Percentiles rank a stretch among this genome's conserved stretches.
These are phyloP conservation scores for Dicyrtoma fusca DNA, from an alignment of 2,888 invertebrate species.

Conservation along the genomic window DNA sequence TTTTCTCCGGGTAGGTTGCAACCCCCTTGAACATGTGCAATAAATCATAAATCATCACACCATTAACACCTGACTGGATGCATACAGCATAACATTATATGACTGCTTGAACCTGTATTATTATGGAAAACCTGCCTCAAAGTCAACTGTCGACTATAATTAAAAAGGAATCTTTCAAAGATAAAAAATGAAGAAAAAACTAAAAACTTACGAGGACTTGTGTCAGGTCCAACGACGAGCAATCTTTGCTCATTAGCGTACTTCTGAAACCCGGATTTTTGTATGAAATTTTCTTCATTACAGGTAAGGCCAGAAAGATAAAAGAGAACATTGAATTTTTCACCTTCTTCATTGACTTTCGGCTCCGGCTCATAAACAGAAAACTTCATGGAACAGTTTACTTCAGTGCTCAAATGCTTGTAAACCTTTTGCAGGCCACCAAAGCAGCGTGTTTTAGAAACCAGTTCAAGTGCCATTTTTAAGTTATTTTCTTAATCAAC, in stretches of 20 bases:
- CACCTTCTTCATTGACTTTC: constrained; percentile 63
- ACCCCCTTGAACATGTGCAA: constrained; percentile 37
- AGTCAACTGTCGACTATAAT: no score
- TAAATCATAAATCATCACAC: not conserved
- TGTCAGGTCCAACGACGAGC: constrained; percentile 91
- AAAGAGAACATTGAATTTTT: constrained; percentile 77
- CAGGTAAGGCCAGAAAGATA: constrained; percentile 92
- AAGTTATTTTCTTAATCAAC: no score
- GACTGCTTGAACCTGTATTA: no score
- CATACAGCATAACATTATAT: no score
- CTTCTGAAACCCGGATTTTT: constrained; percentile 92
- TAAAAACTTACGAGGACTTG: constrained; percentile 79
- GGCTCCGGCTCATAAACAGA: constrained; percentile 83
- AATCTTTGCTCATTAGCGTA: constrained; percentile 84
- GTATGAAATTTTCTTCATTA: constrained; percentile 92
- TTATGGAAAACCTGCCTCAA: no score
- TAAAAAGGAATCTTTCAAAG: no score
- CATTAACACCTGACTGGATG: no score
- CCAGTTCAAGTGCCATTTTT: constrained; percentile 54
- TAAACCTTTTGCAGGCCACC: constrained; percentile 85
- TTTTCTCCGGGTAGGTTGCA: constrained; percentile 88
- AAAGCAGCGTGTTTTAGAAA: constrained; percentile 74
- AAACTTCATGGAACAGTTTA: constrained; percentile 91
- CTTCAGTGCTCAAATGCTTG: constrained; percentile 64
- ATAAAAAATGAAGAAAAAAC: no score